A percentile compares a stretch with the other conserved stretches of the same genome.
These are phyloP conservation scores for Lamellibrachia columna DNA, from an alignment of 2,888 invertebrate species.

Conservation along the genomic window DNA sequence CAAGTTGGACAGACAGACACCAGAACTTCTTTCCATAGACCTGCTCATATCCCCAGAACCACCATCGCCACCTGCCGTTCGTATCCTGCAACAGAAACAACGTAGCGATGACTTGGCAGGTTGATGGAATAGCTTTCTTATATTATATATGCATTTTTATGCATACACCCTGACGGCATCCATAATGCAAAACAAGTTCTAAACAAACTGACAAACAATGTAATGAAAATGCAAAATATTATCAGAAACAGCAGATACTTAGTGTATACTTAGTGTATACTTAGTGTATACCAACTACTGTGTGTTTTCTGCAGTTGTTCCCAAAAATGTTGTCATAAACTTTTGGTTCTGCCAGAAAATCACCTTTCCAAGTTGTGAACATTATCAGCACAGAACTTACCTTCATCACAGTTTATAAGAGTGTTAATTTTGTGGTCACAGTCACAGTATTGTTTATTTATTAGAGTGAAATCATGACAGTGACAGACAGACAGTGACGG, in stretches of 20 bases:
- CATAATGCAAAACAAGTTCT: too few relatives aligned
- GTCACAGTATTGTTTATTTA: too few relatives aligned
- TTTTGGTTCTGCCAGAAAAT: neutral
- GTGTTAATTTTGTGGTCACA: too few relatives aligned
- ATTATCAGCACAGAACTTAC: neutral
- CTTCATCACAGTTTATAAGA: neutral
- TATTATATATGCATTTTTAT: too few relatives aligned
- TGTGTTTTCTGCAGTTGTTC: neutral
- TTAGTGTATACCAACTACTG: neutral
- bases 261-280: neutral
- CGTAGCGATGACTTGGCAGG: neutral
- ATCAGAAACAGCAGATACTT: neutral
- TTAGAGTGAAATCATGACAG: neutral
- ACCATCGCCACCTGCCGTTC: constrained; percentile 64
- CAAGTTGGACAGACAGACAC: constrained; percentile 87
- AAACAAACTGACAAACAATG: too few relatives aligned
- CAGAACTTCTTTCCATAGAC: constrained; percentile 74
- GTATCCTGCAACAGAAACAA: constrained; percentile 48
- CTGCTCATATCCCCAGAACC: constrained; percentile 79
- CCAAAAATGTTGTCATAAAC: neutral
- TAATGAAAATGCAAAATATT: neutral
- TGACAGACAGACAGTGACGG: neutral
- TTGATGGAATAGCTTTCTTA: neutral
- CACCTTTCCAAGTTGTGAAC: neutral
- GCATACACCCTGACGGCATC: too few relatives aligned